Percentiles rank a stretch among this genome's conserved stretches.
These are phyloP conservation scores for Epinephelus cyanopodus DNA, from an alignment of 2,113 vertebrate genomes.

Conservation along the genomic window DNA sequence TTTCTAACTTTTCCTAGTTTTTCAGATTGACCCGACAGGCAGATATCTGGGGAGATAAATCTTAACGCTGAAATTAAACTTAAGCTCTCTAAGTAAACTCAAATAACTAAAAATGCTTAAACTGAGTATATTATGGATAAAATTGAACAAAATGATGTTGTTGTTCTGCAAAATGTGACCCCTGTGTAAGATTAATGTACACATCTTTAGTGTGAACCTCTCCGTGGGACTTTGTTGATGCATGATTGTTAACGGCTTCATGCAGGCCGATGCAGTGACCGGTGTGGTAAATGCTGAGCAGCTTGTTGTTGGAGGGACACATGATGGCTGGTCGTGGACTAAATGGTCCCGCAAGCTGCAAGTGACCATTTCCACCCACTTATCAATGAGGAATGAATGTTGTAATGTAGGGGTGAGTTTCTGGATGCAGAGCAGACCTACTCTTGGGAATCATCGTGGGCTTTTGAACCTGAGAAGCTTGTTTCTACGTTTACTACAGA, in stretches of 20 bases:
- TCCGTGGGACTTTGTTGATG: not conserved
- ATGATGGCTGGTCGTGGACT: constrained; percentile 58
- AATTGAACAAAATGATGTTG: not conserved
- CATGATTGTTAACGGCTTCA: constrained; percentile 31
- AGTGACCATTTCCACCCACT: constrained; percentile 56
- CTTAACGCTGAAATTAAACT: not conserved
- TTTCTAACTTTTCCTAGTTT: not conserved
- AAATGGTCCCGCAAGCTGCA: constrained; percentile 56
- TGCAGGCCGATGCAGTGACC: constrained; percentile 26
- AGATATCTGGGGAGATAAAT: not conserved
- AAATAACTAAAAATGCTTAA: not conserved
- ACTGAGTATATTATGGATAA: not conserved
- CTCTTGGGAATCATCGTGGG: constrained; percentile 9
- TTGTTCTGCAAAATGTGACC: not conserved
- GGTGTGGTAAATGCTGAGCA: constrained; percentile 33
- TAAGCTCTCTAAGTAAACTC: not conserved
- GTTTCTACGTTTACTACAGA: constrained; percentile 13
- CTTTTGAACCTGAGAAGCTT: constrained; percentile 47
- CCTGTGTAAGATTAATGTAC: not conserved
- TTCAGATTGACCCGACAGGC: not conserved
- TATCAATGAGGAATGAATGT: constrained; percentile 59
- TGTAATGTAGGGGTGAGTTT: constrained; percentile 45
- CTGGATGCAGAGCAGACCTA: constrained; percentile 21
- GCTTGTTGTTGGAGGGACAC: constrained; percentile 60
- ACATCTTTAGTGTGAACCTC: not conserved